Evolutionary conservation across 1,140 invertebrate species (phyloP), one percentile per base, ranked within the genome.

Genomic region (Drosophila bocki): DNA sequence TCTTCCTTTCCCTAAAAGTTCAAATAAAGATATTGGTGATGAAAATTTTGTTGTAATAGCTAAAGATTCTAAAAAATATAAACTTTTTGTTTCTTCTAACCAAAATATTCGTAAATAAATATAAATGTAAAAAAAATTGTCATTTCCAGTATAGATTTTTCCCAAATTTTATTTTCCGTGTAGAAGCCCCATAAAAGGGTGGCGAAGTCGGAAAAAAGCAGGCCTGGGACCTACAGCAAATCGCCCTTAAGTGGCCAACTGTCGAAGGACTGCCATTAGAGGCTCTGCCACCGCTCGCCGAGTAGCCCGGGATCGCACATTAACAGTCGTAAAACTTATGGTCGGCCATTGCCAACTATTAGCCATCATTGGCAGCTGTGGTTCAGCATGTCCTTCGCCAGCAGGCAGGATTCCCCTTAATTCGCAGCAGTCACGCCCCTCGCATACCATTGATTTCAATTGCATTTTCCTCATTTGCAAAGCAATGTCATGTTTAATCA

Each of bases 291-390:
- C 11, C 50, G 37, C 63, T 75, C 39, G 9, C 11, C 54, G 4
- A 48, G 39, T 26, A 7, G 51, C 45, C 26, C 45, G 45, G 44
- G 17, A 69, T 67, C 39, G 37, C 59, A 65, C 72, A 80, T 81
- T 81, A 78, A 64, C 48, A 53, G 69, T 78, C 80, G 69, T 82
- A 78, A 82, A 82, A 74, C 74, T 82, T 67, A 82, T 68, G 58
- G 50, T 45, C 74, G 56, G 61, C 63, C 72, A 78, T 64, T 58
- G 47, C 61, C 42, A 75, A 72, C 78, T 75, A 77, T 84, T 84
- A 76, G 81, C 71, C 76, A 84, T 84, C 69, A 84, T 68, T 77
- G 81, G 70, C 81, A 83, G 81, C 81, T 83, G 80, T 54, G 77
- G 64, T 32, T 33, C 59, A n/a, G 22, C 13, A 22, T 56, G 53